phyloP scores from a whole-genome alignment of 2,113 vertebrate species.

The Myxocyprinus asiaticus region DNA sequence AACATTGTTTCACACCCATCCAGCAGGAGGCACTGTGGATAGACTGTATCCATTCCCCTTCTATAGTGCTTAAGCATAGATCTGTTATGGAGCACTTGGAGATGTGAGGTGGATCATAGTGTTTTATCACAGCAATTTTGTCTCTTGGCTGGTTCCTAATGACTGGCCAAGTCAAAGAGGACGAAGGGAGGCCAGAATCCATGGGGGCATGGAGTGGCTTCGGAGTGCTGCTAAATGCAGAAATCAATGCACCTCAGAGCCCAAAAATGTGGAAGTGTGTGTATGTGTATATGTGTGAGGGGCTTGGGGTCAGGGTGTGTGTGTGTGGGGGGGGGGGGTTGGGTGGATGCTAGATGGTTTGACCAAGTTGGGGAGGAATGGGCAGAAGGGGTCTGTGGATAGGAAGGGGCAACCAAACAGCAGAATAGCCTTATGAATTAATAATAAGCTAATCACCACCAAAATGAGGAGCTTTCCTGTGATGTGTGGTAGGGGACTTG shows the following conservation, averaged over 20 bases:
- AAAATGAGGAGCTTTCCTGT: slow-evolving; percentile 54
- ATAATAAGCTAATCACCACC: slow-evolving; percentile 67
- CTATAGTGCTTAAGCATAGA: neutral
- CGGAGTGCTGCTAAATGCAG: slow-evolving; percentile 63
- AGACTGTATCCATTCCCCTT: neutral
- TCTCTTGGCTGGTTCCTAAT: slow-evolving; percentile 18
- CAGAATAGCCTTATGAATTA: slow-evolving; percentile 73
- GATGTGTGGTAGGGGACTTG: slow-evolving; percentile 41
- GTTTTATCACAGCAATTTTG: slow-evolving; percentile 45
- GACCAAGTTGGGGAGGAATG: slow-evolving; percentile 27
- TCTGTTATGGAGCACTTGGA: slow-evolving; percentile 27
- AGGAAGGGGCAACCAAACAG: slow-evolving; percentile 54
- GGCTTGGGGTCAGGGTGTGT: neutral
- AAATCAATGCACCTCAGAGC: slow-evolving; percentile 62
- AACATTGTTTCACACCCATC: neutral
- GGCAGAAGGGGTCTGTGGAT: slow-evolving; percentile 32
- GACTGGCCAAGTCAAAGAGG: slow-evolving; percentile 29
- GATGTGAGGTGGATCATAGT: slow-evolving; percentile 34
- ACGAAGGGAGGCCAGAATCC: slow-evolving; percentile 17
- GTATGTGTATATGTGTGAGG: neutral
- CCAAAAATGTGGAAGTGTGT: slow-evolving; percentile 32
- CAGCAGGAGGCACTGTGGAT: slow-evolving; percentile 22
- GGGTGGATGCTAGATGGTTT: slow-evolving; percentile 10
- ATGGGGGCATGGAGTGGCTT: slow-evolving; percentile 39
- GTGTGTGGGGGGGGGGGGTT: neutral